phyloP scores from a whole-genome alignment of 2,797 vertebrate genomes.

The Oreochromis mossambicus region DNA sequence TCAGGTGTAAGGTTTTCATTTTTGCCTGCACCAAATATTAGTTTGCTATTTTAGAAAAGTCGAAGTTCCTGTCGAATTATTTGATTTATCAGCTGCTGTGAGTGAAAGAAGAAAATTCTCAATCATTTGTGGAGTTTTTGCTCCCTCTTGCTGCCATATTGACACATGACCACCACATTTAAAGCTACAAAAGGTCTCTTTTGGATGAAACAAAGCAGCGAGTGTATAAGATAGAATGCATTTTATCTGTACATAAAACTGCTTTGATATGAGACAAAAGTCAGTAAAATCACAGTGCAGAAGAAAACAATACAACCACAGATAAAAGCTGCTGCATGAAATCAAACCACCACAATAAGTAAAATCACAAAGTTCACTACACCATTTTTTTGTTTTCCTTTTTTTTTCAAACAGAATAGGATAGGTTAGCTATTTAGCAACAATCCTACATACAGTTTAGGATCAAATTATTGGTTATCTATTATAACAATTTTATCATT shows the following conservation, averaged over 20 bases:
- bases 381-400: not conserved
- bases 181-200: rapidly evolving
- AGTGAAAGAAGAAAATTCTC: rapidly evolving
- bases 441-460: not conserved
- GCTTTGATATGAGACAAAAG: rapidly evolving
- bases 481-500: not conserved
- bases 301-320: not conserved
- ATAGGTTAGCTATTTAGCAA: not conserved
- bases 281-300: not conserved
- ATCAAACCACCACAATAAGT: not conserved
- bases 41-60: not conserved
- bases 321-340: not conserved
- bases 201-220: not conserved
- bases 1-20: rapidly evolving
- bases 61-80: not conserved
- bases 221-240: not conserved
- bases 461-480: rapidly evolving
- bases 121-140: not conserved
- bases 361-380: rapidly evolving
- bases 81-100: not conserved
- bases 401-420: rapidly evolving
- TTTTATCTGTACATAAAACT: not conserved
- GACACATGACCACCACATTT: no score
- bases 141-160: not conserved
- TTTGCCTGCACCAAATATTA: not conserved